Percentiles rank a stretch among this genome's conserved stretches.
phyloP scores from a whole-genome alignment of 2,797 vertebrate genomes.

The Octomys mimax region DNA sequence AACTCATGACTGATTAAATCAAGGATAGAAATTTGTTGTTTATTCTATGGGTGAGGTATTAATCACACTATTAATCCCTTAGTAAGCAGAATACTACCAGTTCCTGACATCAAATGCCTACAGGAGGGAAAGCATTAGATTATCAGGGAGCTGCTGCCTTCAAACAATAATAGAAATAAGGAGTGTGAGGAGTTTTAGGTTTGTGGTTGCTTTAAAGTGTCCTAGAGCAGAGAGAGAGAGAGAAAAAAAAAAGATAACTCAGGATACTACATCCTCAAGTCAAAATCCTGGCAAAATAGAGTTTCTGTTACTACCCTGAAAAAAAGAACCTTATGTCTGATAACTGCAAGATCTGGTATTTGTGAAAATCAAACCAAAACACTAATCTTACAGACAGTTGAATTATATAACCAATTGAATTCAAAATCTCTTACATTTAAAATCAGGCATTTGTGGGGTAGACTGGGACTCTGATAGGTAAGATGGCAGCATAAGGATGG shows the following conservation, averaged over 20 bases:
- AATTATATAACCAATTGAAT: slow-evolving; percentile 10
- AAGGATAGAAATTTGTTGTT: not conserved
- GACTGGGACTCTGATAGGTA: not conserved
- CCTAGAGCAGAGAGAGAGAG: not conserved
- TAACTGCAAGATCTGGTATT: not conserved
- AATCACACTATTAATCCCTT: not conserved
- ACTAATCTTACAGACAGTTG: not conserved
- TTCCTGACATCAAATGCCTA: not conserved
- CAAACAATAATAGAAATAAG: not conserved
- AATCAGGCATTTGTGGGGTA: not conserved
- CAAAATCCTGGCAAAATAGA: slow-evolving; percentile 4
- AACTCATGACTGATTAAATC: not conserved
- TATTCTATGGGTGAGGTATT: not conserved
- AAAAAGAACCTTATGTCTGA: not conserved
- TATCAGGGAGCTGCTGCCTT: not conserved
- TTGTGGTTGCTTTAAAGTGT: slow-evolving; percentile 9
- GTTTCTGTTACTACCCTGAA: not conserved
- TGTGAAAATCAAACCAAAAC: slow-evolving; percentile 14
- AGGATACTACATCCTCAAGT: not conserved
- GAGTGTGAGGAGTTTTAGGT: not conserved
- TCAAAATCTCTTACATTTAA: not conserved
- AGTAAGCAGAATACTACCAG: not conserved
- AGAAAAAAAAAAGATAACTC: slow-evolving; percentile 35
- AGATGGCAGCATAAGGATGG: not conserved
- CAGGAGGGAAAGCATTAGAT: not conserved